phyloP scores from a whole-genome alignment of 2,888 invertebrate genomes.

The Halictus ligatus region DNA sequence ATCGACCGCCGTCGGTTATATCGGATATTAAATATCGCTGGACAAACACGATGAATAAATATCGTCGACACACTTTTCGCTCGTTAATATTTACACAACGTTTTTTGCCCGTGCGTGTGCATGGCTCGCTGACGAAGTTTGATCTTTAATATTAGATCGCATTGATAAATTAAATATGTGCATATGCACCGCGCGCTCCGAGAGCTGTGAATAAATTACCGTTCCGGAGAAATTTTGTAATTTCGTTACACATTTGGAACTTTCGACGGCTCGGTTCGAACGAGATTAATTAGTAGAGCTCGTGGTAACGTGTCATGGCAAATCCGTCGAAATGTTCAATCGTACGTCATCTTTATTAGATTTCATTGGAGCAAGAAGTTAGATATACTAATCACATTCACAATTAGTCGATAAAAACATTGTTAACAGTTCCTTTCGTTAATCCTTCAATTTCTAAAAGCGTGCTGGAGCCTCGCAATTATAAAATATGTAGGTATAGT shows the following conservation, averaged over 20 bases:
- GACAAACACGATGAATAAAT: not conserved
- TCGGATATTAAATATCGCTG: not conserved
- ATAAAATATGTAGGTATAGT: too few species aligned
- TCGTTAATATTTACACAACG: not conserved
- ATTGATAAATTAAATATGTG: not conserved
- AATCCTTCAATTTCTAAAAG: too few species aligned
- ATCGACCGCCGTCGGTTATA: not conserved
- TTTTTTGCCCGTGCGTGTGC: not conserved
- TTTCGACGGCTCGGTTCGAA: not conserved
- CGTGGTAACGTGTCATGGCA: not conserved
- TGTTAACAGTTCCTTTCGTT: not conserved
- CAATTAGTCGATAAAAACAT: not conserved
- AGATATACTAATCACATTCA: not conserved
- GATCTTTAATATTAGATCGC: not conserved
- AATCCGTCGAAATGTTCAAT: not conserved
- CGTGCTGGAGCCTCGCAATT: too few species aligned
- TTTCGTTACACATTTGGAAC: not conserved
- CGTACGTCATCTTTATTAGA: not conserved
- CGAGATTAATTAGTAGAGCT: not conserved
- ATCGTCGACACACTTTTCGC: not conserved
- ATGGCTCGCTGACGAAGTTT: not conserved
- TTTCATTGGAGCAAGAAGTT: not conserved
- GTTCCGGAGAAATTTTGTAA: not conserved
- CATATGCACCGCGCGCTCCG: not conserved
- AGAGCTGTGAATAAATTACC: not conserved